phyloP scores from a whole-genome alignment of 1,140 invertebrate species.

The Sminthurinus signatus region DNA sequence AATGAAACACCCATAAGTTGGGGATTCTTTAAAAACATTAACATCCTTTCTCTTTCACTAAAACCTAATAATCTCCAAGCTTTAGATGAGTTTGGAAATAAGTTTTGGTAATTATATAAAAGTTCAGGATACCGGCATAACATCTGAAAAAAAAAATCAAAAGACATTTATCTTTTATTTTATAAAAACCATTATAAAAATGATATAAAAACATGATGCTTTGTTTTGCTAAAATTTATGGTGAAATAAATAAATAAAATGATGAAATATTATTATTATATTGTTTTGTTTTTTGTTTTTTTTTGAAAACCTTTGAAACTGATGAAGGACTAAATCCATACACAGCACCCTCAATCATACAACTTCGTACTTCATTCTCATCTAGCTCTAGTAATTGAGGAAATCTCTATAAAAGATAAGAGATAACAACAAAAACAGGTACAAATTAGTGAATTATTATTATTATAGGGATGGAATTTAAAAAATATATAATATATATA shows the following conservation, averaged over 20 bases:
- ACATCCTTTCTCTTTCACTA: background rate
- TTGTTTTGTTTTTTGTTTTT: background rate
- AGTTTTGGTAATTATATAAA: background rate
- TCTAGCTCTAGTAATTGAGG: slow-evolving; percentile 18
- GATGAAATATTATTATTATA: background rate
- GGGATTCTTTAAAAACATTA: slow-evolving; percentile 17
- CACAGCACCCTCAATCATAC: slow-evolving; percentile 6
- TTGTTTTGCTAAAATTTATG: background rate
- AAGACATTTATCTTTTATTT: background rate
- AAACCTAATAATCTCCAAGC: slow-evolving; percentile 20
- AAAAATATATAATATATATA: too few relatives aligned
- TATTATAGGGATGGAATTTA: too few relatives aligned
- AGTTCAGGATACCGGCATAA: slow-evolving; percentile 21
- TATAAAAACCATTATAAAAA: background rate
- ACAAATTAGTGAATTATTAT: too few relatives aligned
- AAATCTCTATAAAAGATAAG: slow-evolving; percentile 13
- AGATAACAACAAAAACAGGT: too few relatives aligned
- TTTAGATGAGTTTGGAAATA: background rate
- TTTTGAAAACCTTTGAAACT: slow-evolving; percentile 17
- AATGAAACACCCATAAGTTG: slow-evolving; percentile 1
- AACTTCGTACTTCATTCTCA: background rate
- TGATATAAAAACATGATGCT: background rate
- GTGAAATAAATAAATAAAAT: background rate
- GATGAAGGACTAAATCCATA: slow-evolving; percentile 13
- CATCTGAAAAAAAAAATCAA: slow-evolving; percentile 24